Conservation (phyloP, 2,888 invertebrate genomes). For the Acrobeloides nanus region DNA sequence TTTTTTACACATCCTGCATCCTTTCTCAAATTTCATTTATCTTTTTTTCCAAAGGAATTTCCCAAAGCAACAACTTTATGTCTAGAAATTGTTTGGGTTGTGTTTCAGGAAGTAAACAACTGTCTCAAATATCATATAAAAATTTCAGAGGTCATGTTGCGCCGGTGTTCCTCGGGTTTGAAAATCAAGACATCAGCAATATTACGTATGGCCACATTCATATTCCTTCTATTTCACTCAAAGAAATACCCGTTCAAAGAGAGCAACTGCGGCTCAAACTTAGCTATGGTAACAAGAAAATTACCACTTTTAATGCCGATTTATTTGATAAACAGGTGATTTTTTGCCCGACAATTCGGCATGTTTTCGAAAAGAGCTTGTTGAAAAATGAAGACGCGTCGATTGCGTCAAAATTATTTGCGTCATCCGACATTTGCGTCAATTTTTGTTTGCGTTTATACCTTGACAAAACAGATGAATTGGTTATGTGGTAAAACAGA, state of each 20-base stretch:
- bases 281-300: constrained; percentile 52
- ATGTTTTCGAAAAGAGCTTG: too few species aligned
- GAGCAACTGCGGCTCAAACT: constrained; percentile 51
- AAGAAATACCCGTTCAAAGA: constrained; percentile 50
- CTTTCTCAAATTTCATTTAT: too few species aligned
- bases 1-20: too few species aligned
- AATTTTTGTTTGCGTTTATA: too few species aligned
- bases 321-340: constrained; percentile 46
- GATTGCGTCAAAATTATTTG: too few species aligned
- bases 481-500: too few species aligned
- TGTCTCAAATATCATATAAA: too few species aligned
- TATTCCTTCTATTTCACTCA: constrained; percentile 53
- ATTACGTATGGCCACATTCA: constrained; percentile 44
- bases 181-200: constrained; percentile 47
- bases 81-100: background rate
- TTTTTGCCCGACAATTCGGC: background rate
- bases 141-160: constrained; percentile 55
- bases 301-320: constrained; percentile 45
- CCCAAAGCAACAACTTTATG: background rate
- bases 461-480: too few species aligned
- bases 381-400: too few species aligned
- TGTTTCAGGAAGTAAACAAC: too few species aligned
- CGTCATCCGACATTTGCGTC: too few species aligned
- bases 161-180: constrained; percentile 54
- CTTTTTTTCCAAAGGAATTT: constrained; percentile 3